These are phyloP conservation scores for Anorthoa munda DNA, from an alignment of 2,888 invertebrate genomes.

Conservation along the genomic window DNA sequence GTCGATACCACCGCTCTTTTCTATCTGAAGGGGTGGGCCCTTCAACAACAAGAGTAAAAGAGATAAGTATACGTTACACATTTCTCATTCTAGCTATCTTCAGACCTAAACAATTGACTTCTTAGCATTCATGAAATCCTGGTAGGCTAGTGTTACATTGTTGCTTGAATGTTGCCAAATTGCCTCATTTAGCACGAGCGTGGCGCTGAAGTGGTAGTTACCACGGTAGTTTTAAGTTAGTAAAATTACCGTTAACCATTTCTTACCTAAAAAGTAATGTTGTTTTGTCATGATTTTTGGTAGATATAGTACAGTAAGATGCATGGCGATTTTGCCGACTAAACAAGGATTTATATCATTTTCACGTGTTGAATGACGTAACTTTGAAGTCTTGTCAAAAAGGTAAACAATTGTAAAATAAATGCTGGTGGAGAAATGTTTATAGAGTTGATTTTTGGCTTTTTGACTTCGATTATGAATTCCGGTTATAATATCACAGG, in stretches of 20 bases:
- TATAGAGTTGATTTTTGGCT: neutral
- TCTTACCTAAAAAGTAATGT: neutral
- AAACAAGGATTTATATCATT: no score
- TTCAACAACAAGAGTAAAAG: slow-evolving; percentile 26
- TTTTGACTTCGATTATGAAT: neutral
- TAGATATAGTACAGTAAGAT: no score
- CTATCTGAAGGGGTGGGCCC: neutral
- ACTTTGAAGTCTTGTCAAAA: no score
- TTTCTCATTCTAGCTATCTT: neutral
- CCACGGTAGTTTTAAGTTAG: no score
- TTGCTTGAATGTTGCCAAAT: slow-evolving; percentile 16
- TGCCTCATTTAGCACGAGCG: neutral
- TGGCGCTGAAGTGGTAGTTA: slow-evolving; percentile 2
- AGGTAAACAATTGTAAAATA: neutral
- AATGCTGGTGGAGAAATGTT: neutral
- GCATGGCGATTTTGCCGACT: no score
- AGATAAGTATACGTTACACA: slow-evolving; percentile 14
- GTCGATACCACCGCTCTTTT: neutral
- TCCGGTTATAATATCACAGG: neutral
- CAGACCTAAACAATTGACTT: neutral
- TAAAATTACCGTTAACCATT: neutral
- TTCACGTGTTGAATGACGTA: no score
- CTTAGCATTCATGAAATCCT: slow-evolving; percentile 25
- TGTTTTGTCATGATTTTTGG: no score
- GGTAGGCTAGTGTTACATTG: slow-evolving; percentile 14